Evolutionary conservation across 2,113 vertebrate species (phyloP), one percentile per base, ranked within the genome.

Genomic region (Panthera leo): DNA sequence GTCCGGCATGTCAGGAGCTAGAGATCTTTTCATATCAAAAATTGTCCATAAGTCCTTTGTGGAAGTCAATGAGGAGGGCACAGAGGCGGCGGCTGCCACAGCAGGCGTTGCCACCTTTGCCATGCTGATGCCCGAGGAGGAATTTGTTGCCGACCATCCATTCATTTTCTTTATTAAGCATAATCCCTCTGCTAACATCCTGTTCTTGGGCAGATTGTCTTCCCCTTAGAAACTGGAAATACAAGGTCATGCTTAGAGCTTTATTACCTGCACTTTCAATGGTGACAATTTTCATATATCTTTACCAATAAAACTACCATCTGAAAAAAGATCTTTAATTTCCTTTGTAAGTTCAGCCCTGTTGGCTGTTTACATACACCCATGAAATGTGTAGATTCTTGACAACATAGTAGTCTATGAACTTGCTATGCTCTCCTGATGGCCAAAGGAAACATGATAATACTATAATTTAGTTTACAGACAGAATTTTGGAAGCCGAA

Each of bases 61-160:
- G 51, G 99, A 99, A 86, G 99, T 99, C 96, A 99, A 99, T 0
- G 99, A 99, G 98, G 99, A 99, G 93, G 99, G 99, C 34, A 99
- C 99, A 0, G 99, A 99, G 97, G 99, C 99, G 0, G 99, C 99
- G 0, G 99, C 99, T 0, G 99, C 99, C 95, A 99, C 99, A 0
- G 99, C 98, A 1, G 99, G 91, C n/a, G 65, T 99, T 0, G 68
- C 85, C 0, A 0, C 42, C 0, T 98, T 98, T 11, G 98, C 98
- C 92, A 98, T 99, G 99, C 0, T 89, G 7, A 39, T 96, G 0
- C 85, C n/a, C 0, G 99, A 99, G 96, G 98, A 99, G 89, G 3
- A 98, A 42, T 99, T 99, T 97, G 98, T 19, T 0, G 99, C 98
- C 0, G 98, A 99, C 95, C 99, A 99, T 85, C 99, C 99, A 23